Evolutionary conservation across 2,113 vertebrate species (phyloP).

Genomic region (Myocastor coypus): DNA sequence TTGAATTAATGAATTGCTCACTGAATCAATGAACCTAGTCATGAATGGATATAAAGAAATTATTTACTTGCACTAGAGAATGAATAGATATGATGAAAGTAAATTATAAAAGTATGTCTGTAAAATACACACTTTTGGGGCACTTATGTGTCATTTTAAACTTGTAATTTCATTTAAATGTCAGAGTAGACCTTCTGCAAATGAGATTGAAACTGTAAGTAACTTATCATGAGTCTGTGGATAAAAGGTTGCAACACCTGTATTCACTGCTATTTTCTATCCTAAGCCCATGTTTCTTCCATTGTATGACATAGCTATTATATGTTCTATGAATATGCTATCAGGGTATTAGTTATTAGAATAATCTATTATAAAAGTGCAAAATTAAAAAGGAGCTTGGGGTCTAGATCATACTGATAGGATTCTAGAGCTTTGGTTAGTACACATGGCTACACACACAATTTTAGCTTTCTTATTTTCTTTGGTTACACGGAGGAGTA

Average conservation of each 20-base stretch:
- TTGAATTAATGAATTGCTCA: constrained; percentile 6
- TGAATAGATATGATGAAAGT: not conserved
- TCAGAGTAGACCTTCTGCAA: not conserved
- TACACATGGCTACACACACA: not conserved
- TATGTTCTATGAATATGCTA: not conserved
- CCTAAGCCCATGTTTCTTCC: not conserved
- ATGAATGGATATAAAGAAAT: not conserved
- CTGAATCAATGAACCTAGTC: not conserved
- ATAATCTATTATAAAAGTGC: not conserved
- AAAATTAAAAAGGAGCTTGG: not conserved
- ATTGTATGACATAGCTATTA: not conserved
- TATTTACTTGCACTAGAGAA: not conserved
- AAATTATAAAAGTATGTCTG: not conserved
- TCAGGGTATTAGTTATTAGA: not conserved
- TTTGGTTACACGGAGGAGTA: not conserved
- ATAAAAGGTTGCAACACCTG: not conserved
- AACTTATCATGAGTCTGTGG: not conserved
- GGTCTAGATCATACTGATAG: not conserved
- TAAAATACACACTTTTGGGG: not conserved
- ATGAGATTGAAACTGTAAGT: not conserved
- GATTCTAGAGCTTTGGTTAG: not conserved
- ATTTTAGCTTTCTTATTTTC: not conserved
- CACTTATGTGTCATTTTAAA: not conserved
- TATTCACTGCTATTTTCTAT: not conserved
- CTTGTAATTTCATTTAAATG: constrained; percentile 34